Conservation (phyloP, 2,888 invertebrate species). For the Pharmacophagus antenor region DNA sequence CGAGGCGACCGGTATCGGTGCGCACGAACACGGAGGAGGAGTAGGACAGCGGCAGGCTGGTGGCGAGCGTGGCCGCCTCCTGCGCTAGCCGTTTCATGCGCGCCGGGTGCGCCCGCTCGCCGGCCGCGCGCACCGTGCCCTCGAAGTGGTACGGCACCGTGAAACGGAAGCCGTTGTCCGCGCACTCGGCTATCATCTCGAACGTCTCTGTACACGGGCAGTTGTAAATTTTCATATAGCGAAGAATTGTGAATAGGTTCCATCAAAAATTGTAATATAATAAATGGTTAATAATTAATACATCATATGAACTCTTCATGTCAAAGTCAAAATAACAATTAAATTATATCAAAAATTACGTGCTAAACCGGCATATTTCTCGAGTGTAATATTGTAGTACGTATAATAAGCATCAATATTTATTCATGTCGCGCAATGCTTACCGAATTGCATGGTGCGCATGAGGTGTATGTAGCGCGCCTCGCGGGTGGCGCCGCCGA, state of each 20-base stretch:
- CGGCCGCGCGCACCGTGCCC: constrained; percentile 91
- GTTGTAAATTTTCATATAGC: too few relatives aligned
- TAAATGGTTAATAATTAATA: too few relatives aligned
- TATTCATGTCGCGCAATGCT: too few relatives aligned
- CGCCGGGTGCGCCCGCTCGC: constrained; percentile 91
- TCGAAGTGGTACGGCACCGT: constrained; percentile 94
- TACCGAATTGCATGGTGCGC: constrained; percentile 94
- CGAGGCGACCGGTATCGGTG: constrained; percentile 95
- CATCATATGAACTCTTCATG: too few relatives aligned
- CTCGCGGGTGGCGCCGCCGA: constrained; percentile 63
- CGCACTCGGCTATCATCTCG: constrained; percentile 93
- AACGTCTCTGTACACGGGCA: constrained; percentile 86
- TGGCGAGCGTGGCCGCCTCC: constrained; percentile 96
- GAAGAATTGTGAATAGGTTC: too few relatives aligned
- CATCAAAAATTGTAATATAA: too few relatives aligned
- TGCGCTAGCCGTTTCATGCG: constrained; percentile 95
- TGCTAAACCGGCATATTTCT: too few relatives aligned
- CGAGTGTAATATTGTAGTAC: too few relatives aligned
- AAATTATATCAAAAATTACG: too few relatives aligned
- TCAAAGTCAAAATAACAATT: too few relatives aligned
- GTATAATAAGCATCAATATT: too few relatives aligned
- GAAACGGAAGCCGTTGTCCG: constrained; percentile 88
- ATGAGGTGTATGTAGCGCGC: constrained; percentile 90
- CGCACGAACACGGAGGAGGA: constrained; percentile 97
- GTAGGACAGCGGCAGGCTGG: constrained; percentile 94